These are phyloP conservation scores for Xanthorhoe designata DNA, from an alignment of 2,888 invertebrate genomes.

Conservation along the genomic window DNA sequence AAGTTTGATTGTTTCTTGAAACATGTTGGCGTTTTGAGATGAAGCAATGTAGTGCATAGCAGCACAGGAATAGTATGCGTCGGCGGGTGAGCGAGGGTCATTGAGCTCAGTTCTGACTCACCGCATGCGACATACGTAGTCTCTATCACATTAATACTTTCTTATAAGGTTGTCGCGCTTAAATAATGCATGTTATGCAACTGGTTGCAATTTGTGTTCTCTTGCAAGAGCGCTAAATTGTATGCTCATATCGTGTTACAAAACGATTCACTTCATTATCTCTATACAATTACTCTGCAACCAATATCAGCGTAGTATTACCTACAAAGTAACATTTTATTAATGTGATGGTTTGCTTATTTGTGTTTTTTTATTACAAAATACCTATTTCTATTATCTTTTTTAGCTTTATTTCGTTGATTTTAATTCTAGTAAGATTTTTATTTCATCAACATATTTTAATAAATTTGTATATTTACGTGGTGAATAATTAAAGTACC, in stretches of 20 bases:
- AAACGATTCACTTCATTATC: slow-evolving; percentile 37
- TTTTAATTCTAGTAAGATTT: not conserved
- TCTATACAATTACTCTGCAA: slow-evolving; percentile 24
- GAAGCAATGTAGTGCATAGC: slow-evolving; percentile 67
- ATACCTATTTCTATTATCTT: not conserved
- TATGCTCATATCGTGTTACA: slow-evolving; percentile 49
- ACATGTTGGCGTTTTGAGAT: slow-evolving; percentile 59
- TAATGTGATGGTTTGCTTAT: too few species aligned
- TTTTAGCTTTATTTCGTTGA: slow-evolving; percentile 3
- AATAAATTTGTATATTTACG: slow-evolving; percentile 3
- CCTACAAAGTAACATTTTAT: too few species aligned
- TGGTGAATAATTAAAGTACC: slow-evolving; percentile 17
- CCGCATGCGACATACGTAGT: slow-evolving; percentile 73
- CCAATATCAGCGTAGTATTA: slow-evolving; percentile 26
- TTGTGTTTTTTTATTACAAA: slow-evolving; percentile 1
- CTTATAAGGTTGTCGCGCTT: slow-evolving; percentile 82
- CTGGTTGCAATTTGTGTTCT: slow-evolving; percentile 78
- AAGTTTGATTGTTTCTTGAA: slow-evolving; percentile 52
- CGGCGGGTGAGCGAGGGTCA: slow-evolving; percentile 74
- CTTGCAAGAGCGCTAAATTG: slow-evolving; percentile 57
- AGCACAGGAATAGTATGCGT: slow-evolving; percentile 75
- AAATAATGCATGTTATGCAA: slow-evolving; percentile 84
- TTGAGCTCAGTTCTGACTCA: slow-evolving; percentile 76
- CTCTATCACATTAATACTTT: slow-evolving; percentile 83
- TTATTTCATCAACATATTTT: not conserved